These are phyloP conservation scores for Drosophila rufa DNA, from an alignment of 1,140 invertebrate species.

Conservation along the genomic window DNA sequence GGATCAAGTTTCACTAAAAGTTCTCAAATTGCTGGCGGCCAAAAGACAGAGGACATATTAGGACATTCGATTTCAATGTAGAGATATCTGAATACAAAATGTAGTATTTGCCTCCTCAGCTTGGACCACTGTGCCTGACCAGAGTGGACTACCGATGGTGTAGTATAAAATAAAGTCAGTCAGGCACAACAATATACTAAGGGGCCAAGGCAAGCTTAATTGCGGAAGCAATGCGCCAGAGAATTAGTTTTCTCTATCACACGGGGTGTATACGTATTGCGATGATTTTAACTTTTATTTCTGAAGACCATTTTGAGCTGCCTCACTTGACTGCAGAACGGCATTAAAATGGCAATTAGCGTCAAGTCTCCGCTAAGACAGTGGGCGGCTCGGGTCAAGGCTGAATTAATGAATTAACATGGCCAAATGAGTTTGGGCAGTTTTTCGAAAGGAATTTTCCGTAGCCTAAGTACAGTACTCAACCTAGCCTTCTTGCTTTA, in stretches of 20 bases:
- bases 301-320: not conserved
- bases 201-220: slow-evolving; percentile 61
- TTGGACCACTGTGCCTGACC: slow-evolving; percentile 9
- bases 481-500: slow-evolving; percentile 30
- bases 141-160: slow-evolving; percentile 22
- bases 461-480: slow-evolving; percentile 5
- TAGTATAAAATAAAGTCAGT: slow-evolving; percentile 55
- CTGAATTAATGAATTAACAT: slow-evolving; percentile 83
- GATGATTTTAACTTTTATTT: slow-evolving; percentile 60
- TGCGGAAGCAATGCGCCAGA: slow-evolving; percentile 74
- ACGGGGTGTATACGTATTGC: slow-evolving; percentile 41
- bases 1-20: too few relatives aligned
- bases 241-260: slow-evolving; percentile 67
- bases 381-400: slow-evolving; percentile 47
- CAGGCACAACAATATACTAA: slow-evolving; percentile 1
- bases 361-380: slow-evolving; percentile 44
- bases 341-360: slow-evolving; percentile 79
- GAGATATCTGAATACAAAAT: not conserved
- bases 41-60: too few relatives aligned
- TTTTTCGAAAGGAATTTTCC: slow-evolving; percentile 58
- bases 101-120: too few relatives aligned
- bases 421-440: slow-evolving; percentile 76
- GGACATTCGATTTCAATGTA: too few relatives aligned
- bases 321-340: slow-evolving; percentile 51
- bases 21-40: too few relatives aligned